A percentile compares a stretch with the other conserved stretches of the same genome.
Evolutionary conservation across 1,140 invertebrate species (phyloP).

Genomic region (Hyles vespertilio): DNA sequence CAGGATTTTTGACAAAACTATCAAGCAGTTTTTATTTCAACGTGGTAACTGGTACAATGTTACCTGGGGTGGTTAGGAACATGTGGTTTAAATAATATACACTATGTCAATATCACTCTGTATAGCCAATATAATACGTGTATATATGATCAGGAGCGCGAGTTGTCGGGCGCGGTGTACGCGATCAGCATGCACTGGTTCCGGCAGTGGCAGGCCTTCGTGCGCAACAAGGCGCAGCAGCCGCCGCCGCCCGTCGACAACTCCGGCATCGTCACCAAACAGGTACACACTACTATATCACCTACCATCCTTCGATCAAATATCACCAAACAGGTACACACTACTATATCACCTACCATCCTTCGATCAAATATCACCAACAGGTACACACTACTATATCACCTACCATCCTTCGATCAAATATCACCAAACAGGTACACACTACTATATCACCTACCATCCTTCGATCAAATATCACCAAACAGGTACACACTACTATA

Average conservation of each 20-base stretch:
- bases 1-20: no score
- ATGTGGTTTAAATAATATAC: no score
- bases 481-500: conserved; percentile 43
- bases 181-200: conserved; percentile 94
- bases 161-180: conserved; percentile 80
- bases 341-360: no score
- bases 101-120: no score
- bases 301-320: no score
- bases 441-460: no score
- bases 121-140: no score
- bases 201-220: conserved; percentile 92
- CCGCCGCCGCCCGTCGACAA: conserved; percentile 94
- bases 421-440: conserved; percentile 63
- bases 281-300: conserved; percentile 30
- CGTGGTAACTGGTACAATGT: no score
- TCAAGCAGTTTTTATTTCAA: no score
- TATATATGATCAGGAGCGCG: conserved; percentile 43
- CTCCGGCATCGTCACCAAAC: conserved; percentile 78
- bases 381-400: conserved; percentile 37
- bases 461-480: conserved; percentile 38
- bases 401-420: no score
- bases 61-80: no score
- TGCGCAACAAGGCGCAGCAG: conserved; percentile 83
- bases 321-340: conserved; percentile 63
- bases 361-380: conserved; percentile 39